A percentile compares a stretch with the other conserved stretches of the same genome.
Conservation (phyloP, 2,113 vertebrate genomes). For the Galemys pyrenaicus region DNA sequence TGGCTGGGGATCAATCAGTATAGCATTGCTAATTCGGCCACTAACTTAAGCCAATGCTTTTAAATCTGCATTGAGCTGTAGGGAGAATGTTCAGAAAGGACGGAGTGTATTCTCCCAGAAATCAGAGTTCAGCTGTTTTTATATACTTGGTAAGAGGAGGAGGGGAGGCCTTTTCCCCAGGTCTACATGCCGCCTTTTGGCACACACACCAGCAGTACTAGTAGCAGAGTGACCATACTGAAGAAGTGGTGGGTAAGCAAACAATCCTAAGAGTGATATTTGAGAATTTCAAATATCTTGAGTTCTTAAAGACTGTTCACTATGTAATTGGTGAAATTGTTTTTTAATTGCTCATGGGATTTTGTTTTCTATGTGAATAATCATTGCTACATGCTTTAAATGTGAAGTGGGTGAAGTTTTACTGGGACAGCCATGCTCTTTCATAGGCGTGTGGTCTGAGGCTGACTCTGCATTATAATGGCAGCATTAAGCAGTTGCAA, state of each 20-base stretch:
- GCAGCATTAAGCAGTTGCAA: neutral
- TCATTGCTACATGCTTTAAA: neutral
- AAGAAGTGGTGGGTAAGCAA: neutral
- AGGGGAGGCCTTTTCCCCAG: neutral
- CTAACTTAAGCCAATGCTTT: slow-evolving; percentile 45
- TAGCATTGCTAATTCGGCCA: slow-evolving; percentile 42
- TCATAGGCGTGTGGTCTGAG: neutral
- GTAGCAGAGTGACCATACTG: too few relatives aligned
- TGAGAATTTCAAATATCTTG: neutral
- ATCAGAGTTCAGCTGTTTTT: neutral
- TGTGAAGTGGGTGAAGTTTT: neutral
- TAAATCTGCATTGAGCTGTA: slow-evolving; percentile 12
- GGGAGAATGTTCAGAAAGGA: neutral
- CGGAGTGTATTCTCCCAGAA: slow-evolving; percentile 49
- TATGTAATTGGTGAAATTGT: neutral
- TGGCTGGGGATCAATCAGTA: slow-evolving; percentile 66
- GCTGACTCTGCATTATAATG: neutral
- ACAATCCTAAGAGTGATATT: neutral
- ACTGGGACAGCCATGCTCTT: neutral
- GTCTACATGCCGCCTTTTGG: neutral
- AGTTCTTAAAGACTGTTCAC: neutral
- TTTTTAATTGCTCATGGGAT: neutral
- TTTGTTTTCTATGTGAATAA: neutral
- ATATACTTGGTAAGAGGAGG: neutral
- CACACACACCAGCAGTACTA: rapidly evolving